Evolutionary conservation across 2,797 vertebrate genomes (phyloP), one percentile per base, ranked within the genome.

Genomic region (Glossophaga mutica): DNA sequence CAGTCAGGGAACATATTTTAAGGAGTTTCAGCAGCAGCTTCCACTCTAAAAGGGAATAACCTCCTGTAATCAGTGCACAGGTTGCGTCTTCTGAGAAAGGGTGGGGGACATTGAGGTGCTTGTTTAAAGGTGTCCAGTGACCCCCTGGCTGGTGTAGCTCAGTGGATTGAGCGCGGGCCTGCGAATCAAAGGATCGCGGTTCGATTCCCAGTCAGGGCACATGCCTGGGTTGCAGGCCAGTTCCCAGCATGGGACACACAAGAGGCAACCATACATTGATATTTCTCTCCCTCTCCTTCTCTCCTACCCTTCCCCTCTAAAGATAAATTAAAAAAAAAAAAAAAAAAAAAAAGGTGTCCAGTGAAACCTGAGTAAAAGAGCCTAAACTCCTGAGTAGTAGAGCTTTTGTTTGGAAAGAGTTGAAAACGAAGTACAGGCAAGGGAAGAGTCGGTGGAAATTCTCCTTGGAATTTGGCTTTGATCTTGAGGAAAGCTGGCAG

Each of bases 381-480:
- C 32, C 34, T n/a, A 16, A 32, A n/a, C 32, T 52, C 44, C 73
- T 94, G 50, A 19, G 59, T 3, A 22, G 7, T 44, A 12, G 73
- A 87, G 78, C n/a, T 32, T 52, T 84, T 94, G 83, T 86, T 50
- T 2, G 39, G 12, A 42, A 42, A 26, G 46, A 24, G 19, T 24
- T 4, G 32, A 84, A 88, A 42, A 73, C 34, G 34, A 70, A 39
- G 42, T n/a, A 29, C 15, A 14, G 15, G 37, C 15, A 48, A 44
- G n/a, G 32, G 46, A 59, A 73, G 76, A 32, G n/a, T 5, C n/a
- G 29, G 32, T 57, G 32, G 67, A 86, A 78, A 46, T 50, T 46
- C 81, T 71, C 42, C 86, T 83, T 59, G 42, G 59, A 92, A 86
- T 39, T 93, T 71, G 46, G 86, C 93, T 95, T 95, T 87, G 26